Evolutionary conservation across 2,113 vertebrate species (phyloP).

Genomic region (Chloroceryle aenea): DNA sequence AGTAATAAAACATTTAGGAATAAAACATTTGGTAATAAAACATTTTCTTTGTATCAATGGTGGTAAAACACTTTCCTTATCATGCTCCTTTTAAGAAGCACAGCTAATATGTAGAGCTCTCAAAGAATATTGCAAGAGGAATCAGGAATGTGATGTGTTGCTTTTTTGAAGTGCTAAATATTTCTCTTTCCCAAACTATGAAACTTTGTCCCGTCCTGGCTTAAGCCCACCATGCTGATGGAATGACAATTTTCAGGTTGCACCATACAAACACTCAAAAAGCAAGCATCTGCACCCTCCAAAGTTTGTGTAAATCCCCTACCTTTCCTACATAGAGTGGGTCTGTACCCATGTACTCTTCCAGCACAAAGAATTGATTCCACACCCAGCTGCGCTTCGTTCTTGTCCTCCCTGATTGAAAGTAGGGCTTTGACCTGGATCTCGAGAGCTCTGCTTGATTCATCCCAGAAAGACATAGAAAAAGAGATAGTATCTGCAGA

Average conservation of each 20-base stretch:
- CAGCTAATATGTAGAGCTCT: background rate
- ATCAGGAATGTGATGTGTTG: background rate
- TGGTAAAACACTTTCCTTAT: background rate
- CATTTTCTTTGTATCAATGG: background rate
- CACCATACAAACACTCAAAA: background rate
- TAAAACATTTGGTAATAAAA: background rate
- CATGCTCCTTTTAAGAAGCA: background rate
- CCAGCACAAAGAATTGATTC: slow-evolving; percentile 99
- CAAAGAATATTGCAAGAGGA: background rate
- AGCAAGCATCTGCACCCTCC: background rate
- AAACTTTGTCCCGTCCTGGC: background rate
- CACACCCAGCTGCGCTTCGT: slow-evolving; percentile 98
- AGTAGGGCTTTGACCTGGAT: slow-evolving; percentile 80
- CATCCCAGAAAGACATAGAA: slow-evolving; percentile 84
- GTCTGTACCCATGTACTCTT: slow-evolving; percentile 95
- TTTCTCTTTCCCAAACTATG: background rate
- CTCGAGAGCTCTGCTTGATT: slow-evolving; percentile 82
- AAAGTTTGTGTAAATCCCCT: slow-evolving; percentile 64
- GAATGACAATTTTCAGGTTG: background rate
- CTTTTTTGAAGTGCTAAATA: background rate
- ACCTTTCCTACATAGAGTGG: slow-evolving; percentile 98
- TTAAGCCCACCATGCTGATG: background rate
- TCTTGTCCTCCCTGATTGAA: slow-evolving; percentile 81
- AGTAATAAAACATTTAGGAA: background rate
- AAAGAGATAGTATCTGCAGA: slow-evolving; percentile 84